Conservation (phyloP, 2,888 invertebrate species). For the Archaeoteleia sp. region DNA sequence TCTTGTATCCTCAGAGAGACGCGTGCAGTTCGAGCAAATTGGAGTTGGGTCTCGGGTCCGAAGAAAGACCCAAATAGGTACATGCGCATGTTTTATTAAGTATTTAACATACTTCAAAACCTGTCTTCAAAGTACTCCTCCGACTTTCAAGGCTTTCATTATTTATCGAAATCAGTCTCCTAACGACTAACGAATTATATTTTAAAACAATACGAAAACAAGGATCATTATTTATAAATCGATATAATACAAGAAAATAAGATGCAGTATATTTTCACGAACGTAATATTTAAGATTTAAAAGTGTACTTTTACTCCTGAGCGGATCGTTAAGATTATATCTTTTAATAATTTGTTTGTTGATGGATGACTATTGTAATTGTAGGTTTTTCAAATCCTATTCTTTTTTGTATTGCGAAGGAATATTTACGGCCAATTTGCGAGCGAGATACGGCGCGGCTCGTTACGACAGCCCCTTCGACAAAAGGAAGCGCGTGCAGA, state of each 20-base stretch:
- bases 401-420: constrained; percentile 40
- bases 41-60: constrained; percentile 29
- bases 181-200: constrained; percentile 34
- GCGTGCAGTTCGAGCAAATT: constrained; percentile 48
- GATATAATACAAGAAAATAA: too few relatives aligned
- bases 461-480: constrained; percentile 61
- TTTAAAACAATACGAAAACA: too few relatives aligned
- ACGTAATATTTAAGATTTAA: not conserved
- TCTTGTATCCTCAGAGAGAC: constrained; percentile 42
- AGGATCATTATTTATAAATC: too few relatives aligned
- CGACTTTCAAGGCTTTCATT: constrained; percentile 33
- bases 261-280: too few relatives aligned
- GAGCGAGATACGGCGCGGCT: constrained; percentile 59
- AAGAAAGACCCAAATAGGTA: constrained; percentile 39
- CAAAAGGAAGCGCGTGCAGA: constrained; percentile 60
- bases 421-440: constrained; percentile 63
- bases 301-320: not conserved
- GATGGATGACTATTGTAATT: constrained; percentile 37
- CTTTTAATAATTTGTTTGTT: constrained; percentile 23
- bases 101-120: constrained; percentile 52
- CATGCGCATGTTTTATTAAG: constrained; percentile 50
- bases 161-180: constrained; percentile 49
- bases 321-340: not conserved
- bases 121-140: constrained; percentile 51
- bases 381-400: constrained; percentile 38